Conservation (phyloP, 2,113 vertebrate genomes). For the Nannobrachium achirus region DNA sequence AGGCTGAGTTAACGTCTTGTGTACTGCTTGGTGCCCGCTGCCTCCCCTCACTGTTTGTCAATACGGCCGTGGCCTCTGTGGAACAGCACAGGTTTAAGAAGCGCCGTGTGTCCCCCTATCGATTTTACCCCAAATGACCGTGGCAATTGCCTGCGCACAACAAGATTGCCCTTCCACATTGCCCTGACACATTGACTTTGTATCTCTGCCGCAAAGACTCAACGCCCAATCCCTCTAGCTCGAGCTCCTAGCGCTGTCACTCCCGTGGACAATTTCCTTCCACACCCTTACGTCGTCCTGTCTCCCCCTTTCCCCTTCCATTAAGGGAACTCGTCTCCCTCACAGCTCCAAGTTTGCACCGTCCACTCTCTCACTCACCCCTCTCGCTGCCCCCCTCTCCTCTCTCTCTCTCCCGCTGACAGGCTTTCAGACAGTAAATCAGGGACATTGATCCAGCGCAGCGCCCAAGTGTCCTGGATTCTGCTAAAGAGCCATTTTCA, state of each 20-base stretch:
- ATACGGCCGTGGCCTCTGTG: conserved; percentile 43
- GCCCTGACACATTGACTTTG: conserved; percentile 69
- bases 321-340: conserved; percentile 68
- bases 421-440: conserved; percentile 87
- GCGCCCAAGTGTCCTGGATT: conserved; percentile 82
- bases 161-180: conserved; percentile 63
- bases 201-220: conserved; percentile 57
- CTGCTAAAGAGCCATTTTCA: conserved; percentile 87
- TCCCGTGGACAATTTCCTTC: conserved; percentile 66
- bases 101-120: conserved; percentile 62
- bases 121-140: conserved; percentile 65
- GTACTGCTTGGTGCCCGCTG: conserved; percentile 27
- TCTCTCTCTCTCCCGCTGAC: conserved; percentile 68
- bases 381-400: conserved; percentile 13
- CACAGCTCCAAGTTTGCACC: conserved; percentile 57
- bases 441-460: conserved; percentile 82
- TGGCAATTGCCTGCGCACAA: conserved; percentile 60
- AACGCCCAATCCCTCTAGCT: conserved; percentile 66
- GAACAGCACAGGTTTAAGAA: conserved; percentile 66
- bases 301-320: conserved; percentile 60
- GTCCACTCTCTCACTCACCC: conserved; percentile 9
- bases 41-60: conserved; percentile 45
- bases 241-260: conserved; percentile 55
- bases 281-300: conserved; percentile 37
- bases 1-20: conserved; percentile 56